Evolutionary conservation across 2,888 invertebrate species (phyloP).

Genomic region (Drosophila barbarae): DNA sequence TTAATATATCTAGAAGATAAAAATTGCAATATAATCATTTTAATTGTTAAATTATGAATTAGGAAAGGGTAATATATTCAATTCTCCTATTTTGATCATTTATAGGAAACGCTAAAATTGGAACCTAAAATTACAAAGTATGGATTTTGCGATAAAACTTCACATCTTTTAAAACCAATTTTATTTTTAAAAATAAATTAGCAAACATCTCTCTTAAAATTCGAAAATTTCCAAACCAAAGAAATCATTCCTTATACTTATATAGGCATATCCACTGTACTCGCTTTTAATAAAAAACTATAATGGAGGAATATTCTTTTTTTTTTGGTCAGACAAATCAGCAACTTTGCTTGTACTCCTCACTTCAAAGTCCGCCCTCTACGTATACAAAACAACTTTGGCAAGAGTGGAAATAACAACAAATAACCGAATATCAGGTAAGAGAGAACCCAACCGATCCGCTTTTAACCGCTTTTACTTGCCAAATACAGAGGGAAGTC

Average conservation of each 20-base stretch:
- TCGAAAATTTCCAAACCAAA: no score
- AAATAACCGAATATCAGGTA: conserved; percentile 13
- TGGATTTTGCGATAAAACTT: neutral
- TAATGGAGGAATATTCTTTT: neutral
- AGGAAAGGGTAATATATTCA: neutral
- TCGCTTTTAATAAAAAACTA: neutral
- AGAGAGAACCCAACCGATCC: conserved; percentile 27
- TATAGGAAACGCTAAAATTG: neutral
- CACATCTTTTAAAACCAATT: no score
- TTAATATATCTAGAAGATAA: no score
- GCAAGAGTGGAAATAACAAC: conserved; percentile 9
- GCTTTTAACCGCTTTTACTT: conserved; percentile 31
- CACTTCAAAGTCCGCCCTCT: conserved; percentile 5
- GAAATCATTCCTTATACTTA: neutral
- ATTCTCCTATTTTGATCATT: neutral
- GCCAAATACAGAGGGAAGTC: conserved; percentile 12
- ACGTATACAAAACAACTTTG: conserved; percentile 9
- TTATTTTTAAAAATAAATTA: neutral
- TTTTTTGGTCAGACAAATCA: neutral
- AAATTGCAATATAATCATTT: no score
- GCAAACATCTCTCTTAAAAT: neutral
- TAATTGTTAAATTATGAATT: neutral
- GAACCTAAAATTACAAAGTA: neutral
- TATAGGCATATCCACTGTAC: neutral
- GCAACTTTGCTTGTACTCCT: conserved; percentile 1